These are phyloP conservation scores for Pangasius mekongensis DNA, from an alignment of 2,797 vertebrate species.

Conservation along the genomic window DNA sequence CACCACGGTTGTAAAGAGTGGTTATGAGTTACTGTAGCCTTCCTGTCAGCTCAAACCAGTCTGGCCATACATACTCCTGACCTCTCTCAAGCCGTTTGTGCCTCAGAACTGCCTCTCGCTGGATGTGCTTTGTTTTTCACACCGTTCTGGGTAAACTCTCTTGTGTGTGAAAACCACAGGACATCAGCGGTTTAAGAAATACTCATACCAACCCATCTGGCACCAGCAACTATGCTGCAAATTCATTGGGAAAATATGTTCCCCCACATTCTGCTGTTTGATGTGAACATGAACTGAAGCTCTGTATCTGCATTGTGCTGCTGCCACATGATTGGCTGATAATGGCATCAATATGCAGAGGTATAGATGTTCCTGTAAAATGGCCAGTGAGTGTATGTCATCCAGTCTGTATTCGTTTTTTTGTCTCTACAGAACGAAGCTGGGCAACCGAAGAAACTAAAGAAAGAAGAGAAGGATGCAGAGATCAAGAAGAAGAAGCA, in stretches of 20 bases:
- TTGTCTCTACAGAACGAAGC: conserved; percentile 31
- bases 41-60: neutral
- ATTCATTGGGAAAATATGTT: neutral
- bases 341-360: neutral
- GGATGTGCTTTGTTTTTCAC: too few relatives aligned
- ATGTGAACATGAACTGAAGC: neutral
- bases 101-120: neutral
- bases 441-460: conserved; percentile 63
- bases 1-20: neutral
- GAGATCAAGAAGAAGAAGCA: conserved; percentile 70
- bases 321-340: neutral
- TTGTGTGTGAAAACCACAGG: too few relatives aligned
- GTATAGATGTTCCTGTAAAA: neutral
- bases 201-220: neutral
- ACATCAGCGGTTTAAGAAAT: too few relatives aligned
- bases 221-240: neutral
- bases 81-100: neutral
- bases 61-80: neutral
- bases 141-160: too few relatives aligned
- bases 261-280: too few relatives aligned
- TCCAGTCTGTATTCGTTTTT: neutral
- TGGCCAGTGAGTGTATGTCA: neutral
- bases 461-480: conserved; percentile 63
- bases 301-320: neutral
- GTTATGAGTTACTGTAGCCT: neutral